These are phyloP conservation scores for Scaptomyza reducta DNA, from an alignment of 2,888 invertebrate species.

Conservation along the genomic window DNA sequence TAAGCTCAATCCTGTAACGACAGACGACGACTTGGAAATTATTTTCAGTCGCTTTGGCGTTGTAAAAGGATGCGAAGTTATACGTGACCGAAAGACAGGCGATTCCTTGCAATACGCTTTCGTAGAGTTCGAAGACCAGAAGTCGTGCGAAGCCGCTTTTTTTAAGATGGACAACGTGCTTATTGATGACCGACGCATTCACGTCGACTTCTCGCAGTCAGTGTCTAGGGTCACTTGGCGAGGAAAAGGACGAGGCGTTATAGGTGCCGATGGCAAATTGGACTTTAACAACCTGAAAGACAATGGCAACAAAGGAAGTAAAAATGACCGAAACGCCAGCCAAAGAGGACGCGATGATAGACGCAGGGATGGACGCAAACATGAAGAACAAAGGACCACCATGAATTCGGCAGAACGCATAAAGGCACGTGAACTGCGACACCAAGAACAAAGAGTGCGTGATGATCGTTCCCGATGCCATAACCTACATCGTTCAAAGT, in stretches of 20 bases:
- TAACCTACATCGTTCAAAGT: constrained; percentile 27
- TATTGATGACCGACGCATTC: constrained; percentile 98
- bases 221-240: constrained; percentile 97
- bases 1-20: constrained; percentile 99
- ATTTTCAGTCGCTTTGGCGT: constrained; percentile 98
- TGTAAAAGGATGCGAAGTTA: constrained; percentile 97
- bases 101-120: constrained; percentile 99
- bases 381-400: constrained; percentile 22
- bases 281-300: constrained; percentile 79
- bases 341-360: background rate
- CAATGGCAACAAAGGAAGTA: constrained; percentile 14
- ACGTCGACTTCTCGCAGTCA: constrained; percentile 99
- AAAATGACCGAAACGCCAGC: constrained; percentile 11
- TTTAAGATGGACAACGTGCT: constrained; percentile 99
- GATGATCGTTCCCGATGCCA: constrained; percentile 21
- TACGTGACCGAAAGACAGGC: constrained; percentile 94
- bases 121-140: constrained; percentile 96
- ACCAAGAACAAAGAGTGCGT: constrained; percentile 57
- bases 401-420: constrained; percentile 60
- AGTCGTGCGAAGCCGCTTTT: constrained; percentile 98
- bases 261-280: constrained; percentile 65
- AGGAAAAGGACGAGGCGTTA: constrained; percentile 93
- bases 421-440: constrained; percentile 70
- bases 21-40: constrained; percentile 98
- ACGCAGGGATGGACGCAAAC: constrained; percentile 11